phyloP scores from a whole-genome alignment of 2,888 invertebrate species.

The Gastrophysa polygoni region DNA sequence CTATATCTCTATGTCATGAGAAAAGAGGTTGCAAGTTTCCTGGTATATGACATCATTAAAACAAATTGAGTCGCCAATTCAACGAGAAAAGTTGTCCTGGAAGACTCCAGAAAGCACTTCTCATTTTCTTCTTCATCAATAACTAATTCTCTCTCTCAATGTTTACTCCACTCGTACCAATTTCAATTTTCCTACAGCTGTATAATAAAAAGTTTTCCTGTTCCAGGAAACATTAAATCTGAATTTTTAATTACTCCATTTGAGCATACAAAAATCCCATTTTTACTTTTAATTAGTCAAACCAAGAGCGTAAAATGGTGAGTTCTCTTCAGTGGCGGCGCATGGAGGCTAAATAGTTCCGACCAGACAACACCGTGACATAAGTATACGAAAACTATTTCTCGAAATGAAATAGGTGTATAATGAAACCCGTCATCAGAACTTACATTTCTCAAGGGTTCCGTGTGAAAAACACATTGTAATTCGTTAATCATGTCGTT shows the following conservation, averaged over 20 bases:
- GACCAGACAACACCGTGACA: not conserved
- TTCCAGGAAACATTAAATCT: conserved; percentile 49
- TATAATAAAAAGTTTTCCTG: conserved; percentile 43
- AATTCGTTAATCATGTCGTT: no score
- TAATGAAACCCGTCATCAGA: no score
- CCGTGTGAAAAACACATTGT: no score
- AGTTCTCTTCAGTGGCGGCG: conserved; percentile 27
- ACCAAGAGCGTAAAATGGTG: conserved; percentile 31
- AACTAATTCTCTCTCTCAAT: conserved; percentile 8
- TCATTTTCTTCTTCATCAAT: conserved; percentile 11
- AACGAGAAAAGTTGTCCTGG: not conserved
- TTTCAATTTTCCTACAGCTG: conserved; percentile 17
- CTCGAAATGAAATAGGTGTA: no score
- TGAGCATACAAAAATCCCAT: conserved; percentile 57
- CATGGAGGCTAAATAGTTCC: conserved; percentile 33
- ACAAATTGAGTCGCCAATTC: conserved; percentile 11
- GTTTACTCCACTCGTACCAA: not conserved
- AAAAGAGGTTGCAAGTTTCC: no score
- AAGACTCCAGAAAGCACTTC: not conserved
- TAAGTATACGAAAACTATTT: no score
- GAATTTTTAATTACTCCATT: conserved; percentile 58
- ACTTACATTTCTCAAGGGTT: no score
- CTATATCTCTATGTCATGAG: no score
- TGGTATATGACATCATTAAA: not conserved
- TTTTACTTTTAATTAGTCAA: conserved; percentile 57